Percentiles rank a stretch among this genome's conserved stretches.
These are phyloP conservation scores for Xestia xanthographa DNA, from an alignment of 2,888 invertebrate species.

Conservation along the genomic window DNA sequence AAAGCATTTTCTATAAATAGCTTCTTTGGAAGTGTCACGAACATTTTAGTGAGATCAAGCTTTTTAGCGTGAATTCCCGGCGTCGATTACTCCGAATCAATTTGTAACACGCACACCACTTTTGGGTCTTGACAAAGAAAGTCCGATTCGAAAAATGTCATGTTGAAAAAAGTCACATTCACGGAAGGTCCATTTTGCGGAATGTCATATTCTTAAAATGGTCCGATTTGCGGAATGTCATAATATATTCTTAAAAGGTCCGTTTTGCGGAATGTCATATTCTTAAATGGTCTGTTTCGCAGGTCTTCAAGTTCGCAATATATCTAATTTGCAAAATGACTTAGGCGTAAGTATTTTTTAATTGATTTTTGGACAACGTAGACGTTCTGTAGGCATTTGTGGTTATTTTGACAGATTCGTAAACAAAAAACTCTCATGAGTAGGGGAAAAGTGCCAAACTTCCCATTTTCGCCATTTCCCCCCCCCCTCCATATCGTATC, in stretches of 20 bases:
- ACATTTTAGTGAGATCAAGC: constrained; percentile 22
- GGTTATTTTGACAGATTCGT: too few relatives aligned
- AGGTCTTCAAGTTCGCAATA: background rate
- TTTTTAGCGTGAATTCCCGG: constrained; percentile 32
- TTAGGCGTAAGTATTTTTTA: background rate
- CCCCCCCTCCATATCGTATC: too few relatives aligned
- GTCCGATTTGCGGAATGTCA: background rate
- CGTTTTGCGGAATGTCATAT: background rate
- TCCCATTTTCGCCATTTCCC: too few relatives aligned
- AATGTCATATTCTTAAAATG: background rate
- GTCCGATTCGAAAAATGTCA: background rate
- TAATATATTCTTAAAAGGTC: background rate
- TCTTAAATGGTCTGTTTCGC: background rate
- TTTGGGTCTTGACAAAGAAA: background rate
- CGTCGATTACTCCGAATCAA: constrained; percentile 31
- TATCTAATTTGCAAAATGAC: background rate
- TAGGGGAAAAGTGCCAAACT: too few relatives aligned
- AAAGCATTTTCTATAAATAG: constrained; percentile 6
- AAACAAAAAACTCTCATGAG: too few relatives aligned
- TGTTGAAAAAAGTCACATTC: background rate
- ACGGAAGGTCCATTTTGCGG: background rate
- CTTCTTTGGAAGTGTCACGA: background rate
- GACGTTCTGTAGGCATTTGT: background rate
- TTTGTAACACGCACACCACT: constrained; percentile 41
- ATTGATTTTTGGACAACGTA: background rate